Evolutionary conservation across 1,140 invertebrate genomes (phyloP).

Genomic region (Camponotus vicinus): DNA sequence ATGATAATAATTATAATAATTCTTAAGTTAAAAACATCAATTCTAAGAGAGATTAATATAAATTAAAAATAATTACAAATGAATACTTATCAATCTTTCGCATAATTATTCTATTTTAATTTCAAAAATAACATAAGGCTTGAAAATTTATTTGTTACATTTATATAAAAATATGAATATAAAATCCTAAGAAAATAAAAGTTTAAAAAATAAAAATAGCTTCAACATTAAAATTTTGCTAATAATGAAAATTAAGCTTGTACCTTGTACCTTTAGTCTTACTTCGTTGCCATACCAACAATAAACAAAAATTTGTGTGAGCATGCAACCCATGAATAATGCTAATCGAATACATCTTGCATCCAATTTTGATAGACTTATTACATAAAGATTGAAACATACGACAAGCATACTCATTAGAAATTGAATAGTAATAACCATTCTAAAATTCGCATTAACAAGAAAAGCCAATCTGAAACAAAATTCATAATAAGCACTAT

Average conservation of each 20-base stretch:
- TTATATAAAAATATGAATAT: no score
- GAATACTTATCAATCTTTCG: no score
- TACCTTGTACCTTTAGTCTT: slow-evolving; percentile 41
- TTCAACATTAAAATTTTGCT: not conserved
- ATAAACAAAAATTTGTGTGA: slow-evolving; percentile 72
- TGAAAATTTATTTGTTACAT: no score
- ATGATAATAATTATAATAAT: no score
- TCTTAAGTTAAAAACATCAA: no score
- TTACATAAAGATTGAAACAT: slow-evolving; percentile 68
- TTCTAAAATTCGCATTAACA: slow-evolving; percentile 62
- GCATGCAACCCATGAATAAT: slow-evolving; percentile 61
- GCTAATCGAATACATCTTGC: slow-evolving; percentile 32
- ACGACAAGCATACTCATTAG: slow-evolving; percentile 59
- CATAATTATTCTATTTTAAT: no score
- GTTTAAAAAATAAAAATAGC: no score
- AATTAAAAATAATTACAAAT: no score
- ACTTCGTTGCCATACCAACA: slow-evolving; percentile 74
- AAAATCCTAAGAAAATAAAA: not conserved
- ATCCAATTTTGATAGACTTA: slow-evolving; percentile 50
- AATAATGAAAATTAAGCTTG: no score
- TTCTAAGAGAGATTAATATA: no score
- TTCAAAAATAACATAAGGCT: no score
- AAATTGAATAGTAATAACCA: slow-evolving; percentile 69
- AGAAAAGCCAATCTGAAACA: slow-evolving; percentile 64
- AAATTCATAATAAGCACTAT: not conserved